Conservation (phyloP, 2,113 vertebrate genomes). For the Charadrius vociferus region DNA sequence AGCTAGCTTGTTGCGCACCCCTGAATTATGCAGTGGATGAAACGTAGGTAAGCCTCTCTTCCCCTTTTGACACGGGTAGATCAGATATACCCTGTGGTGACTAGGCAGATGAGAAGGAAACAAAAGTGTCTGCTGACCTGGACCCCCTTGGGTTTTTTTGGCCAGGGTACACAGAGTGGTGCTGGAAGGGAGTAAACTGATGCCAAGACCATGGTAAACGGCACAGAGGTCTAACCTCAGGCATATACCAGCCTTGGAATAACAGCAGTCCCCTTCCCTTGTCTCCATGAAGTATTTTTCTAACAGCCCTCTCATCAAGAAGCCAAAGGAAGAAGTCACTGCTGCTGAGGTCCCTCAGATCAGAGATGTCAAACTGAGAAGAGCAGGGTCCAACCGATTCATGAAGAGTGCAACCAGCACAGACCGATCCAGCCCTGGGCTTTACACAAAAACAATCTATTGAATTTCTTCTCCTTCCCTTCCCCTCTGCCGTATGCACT, state of each 20-base stretch:
- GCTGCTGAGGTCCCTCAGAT: background rate
- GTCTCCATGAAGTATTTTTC: background rate
- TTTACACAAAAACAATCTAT: background rate
- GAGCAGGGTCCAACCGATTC: background rate
- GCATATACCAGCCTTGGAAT: background rate
- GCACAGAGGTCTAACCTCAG: background rate
- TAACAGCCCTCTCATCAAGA: background rate
- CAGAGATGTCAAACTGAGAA: background rate
- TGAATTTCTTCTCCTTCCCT: background rate
- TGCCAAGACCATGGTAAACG: background rate
- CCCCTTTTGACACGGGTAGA: background rate
- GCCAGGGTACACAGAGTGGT: background rate
- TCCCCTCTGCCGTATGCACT: background rate
- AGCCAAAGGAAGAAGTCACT: background rate
- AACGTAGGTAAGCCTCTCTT: background rate
- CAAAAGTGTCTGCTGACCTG: background rate
- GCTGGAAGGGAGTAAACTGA: background rate
- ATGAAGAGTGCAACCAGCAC: background rate
- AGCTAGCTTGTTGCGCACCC: background rate
- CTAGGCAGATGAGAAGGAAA: background rate
- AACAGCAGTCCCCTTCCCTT: background rate
- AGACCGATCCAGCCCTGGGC: background rate
- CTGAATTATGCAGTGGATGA: background rate
- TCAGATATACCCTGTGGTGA: background rate
- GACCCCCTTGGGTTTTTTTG: background rate